A percentile compares a stretch with the other conserved stretches of the same genome.
phyloP scores from a whole-genome alignment of 2,888 invertebrate species.

The Cephus pulcher region DNA sequence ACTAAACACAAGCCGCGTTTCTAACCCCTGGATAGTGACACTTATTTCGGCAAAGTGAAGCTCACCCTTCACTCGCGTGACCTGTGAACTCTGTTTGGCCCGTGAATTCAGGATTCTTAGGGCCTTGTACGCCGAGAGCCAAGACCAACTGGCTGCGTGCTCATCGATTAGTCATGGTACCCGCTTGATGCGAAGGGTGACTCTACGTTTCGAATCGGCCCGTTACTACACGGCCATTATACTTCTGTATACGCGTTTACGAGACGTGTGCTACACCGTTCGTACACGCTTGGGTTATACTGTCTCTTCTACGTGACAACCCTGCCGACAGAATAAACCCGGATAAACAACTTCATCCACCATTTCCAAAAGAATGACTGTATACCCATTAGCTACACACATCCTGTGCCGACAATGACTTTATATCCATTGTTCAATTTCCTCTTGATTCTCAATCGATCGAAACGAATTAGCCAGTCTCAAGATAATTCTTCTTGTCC shows the following conservation, averaged over 20 bases:
- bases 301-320: background rate
- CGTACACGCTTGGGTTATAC: background rate
- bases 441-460: background rate
- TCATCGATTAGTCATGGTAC: slow-evolving; percentile 65
- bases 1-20: background rate
- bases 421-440: background rate
- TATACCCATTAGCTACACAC: background rate
- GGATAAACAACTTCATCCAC: background rate
- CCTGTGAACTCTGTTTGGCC: slow-evolving; percentile 50
- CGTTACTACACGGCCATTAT: slow-evolving; percentile 24
- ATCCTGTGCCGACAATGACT: background rate
- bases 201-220: slow-evolving; percentile 44
- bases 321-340: background rate
- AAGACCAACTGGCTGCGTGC: slow-evolving; percentile 51
- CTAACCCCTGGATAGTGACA: background rate
- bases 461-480: background rate
- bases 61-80: slow-evolving; percentile 51
- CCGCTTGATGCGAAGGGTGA: slow-evolving; percentile 51
- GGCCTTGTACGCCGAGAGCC: background rate
- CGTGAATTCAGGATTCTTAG: background rate
- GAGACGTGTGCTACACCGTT: background rate
- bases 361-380: background rate
- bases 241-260: background rate
- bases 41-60: background rate
- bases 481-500: background rate